These are phyloP conservation scores for Crotalus tigris DNA, from an alignment of 2,113 vertebrate species.

Conservation along the genomic window DNA sequence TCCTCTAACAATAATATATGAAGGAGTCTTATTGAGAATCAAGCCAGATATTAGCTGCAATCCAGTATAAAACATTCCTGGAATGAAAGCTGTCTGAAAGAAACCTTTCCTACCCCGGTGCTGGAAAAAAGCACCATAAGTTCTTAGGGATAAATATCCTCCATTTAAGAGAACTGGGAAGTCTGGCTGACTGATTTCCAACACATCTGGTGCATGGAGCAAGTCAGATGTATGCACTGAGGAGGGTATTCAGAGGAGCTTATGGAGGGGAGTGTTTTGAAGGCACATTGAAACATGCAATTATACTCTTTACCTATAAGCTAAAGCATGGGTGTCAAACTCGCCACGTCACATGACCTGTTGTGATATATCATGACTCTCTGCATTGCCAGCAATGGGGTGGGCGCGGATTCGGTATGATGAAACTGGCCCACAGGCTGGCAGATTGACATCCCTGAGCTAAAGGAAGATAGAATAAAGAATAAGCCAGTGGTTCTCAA, in stretches of 20 bases:
- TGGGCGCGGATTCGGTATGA: too few species aligned
- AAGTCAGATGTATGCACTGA: not conserved
- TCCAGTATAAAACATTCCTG: not conserved
- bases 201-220: not conserved
- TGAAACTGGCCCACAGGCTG: too few species aligned
- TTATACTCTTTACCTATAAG: not conserved
- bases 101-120: not conserved
- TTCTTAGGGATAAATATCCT: not conserved
- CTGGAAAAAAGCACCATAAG: not conserved
- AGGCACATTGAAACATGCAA: not conserved
- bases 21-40: not conserved
- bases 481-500: too few species aligned
- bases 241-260: not conserved
- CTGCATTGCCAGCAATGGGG: too few species aligned
- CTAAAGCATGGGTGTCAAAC: not conserved
- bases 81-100: not conserved
- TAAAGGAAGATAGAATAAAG: too few species aligned
- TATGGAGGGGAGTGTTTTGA: not conserved
- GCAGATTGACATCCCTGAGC: too few species aligned
- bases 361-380: too few species aligned
- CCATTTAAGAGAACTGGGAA: not conserved
- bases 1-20: not conserved
- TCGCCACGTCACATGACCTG: too few species aligned
- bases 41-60: not conserved
- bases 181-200: not conserved